Evolutionary conservation across 2,113 vertebrate species (phyloP).

Genomic region (Heterotilapia buettikoferi): DNA sequence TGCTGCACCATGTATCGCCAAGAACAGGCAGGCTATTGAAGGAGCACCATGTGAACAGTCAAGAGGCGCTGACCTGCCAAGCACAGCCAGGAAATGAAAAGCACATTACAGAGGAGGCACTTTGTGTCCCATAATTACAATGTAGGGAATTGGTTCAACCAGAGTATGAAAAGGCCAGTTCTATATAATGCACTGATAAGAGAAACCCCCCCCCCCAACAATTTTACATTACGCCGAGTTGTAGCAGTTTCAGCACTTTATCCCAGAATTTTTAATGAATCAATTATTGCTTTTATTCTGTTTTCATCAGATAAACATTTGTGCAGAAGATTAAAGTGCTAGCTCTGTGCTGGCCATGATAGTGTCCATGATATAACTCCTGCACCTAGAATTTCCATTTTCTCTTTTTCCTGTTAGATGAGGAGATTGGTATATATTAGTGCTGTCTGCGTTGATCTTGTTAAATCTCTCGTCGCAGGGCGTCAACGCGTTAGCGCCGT

Average conservation of each 20-base stretch:
- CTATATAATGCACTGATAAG: not conserved
- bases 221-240: not conserved
- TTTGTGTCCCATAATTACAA: conserved; percentile 7
- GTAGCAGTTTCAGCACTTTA: not conserved
- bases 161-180: not conserved
- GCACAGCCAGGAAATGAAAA: conserved; percentile 15
- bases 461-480: not conserved
- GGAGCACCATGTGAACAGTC: not conserved
- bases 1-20: not conserved
- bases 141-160: not conserved
- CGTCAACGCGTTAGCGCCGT: fast-evolving
- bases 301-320: not conserved
- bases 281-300: not conserved
- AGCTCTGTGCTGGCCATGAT: not conserved
- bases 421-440: not conserved
- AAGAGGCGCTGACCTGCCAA: not conserved
- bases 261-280: not conserved
- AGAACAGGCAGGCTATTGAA: not conserved
- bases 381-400: not conserved
- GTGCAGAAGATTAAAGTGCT: not conserved
- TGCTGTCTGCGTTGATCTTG: fast-evolving
- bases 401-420: not conserved
- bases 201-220: too few species aligned
- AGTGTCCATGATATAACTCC: not conserved
- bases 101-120: not conserved